phyloP scores from a whole-genome alignment of 1,140 invertebrate genomes.

The Hylaeus volcanicus region DNA sequence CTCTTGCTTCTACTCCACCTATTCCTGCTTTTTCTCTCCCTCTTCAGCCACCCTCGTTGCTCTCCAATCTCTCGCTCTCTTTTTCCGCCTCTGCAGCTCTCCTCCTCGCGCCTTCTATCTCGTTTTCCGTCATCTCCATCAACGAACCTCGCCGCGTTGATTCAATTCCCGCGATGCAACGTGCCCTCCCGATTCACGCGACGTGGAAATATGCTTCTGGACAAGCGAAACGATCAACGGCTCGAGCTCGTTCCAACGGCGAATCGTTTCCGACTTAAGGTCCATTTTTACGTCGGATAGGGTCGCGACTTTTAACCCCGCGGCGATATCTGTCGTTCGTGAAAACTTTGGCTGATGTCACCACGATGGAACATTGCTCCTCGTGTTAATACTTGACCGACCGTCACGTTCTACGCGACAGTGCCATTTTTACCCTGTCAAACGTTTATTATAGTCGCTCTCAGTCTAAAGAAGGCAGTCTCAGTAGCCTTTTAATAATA shows the following conservation, averaged over 20 bases:
- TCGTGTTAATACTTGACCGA: too few relatives aligned
- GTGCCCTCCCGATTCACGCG: slow-evolving; percentile 24
- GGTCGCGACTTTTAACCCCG: too few relatives aligned
- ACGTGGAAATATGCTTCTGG: slow-evolving; percentile 37
- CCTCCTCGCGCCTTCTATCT: background rate
- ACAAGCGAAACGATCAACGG: slow-evolving; percentile 23
- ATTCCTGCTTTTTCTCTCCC: slow-evolving; percentile 8
- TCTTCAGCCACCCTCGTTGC: background rate
- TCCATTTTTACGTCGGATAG: too few relatives aligned
- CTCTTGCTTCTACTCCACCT: slow-evolving; percentile 16
- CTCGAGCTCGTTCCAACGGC: slow-evolving; percentile 19
- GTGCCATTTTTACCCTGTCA: too few relatives aligned
- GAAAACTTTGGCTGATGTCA: too few relatives aligned
- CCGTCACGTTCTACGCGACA: too few relatives aligned
- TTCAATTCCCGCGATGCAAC: slow-evolving; percentile 43
- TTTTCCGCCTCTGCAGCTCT: background rate
- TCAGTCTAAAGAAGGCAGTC: too few relatives aligned
- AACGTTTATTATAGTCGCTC: too few relatives aligned
- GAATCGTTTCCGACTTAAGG: background rate
- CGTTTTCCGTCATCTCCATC: slow-evolving; percentile 38
- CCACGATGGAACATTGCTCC: too few relatives aligned
- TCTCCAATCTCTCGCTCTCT: background rate
- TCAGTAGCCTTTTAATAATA: too few relatives aligned
- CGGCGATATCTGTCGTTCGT: too few relatives aligned
- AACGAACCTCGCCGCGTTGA: slow-evolving; percentile 35